These are phyloP conservation scores for Callochromis pleurospilus DNA, from an alignment of 2,113 vertebrate species.

Conservation along the genomic window DNA sequence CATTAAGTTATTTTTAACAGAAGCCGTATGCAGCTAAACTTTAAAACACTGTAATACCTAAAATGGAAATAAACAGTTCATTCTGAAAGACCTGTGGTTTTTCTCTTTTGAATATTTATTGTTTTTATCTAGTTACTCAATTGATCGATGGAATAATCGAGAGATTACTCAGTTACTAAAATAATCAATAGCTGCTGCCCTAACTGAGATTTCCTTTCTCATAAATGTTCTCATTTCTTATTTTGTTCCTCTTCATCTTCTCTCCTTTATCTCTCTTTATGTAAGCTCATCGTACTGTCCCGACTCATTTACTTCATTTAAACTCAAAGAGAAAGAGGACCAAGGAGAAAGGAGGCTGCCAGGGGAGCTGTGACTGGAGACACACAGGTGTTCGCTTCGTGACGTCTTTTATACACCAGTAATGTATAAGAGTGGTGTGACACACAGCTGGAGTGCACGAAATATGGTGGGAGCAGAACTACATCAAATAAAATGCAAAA, in stretches of 20 bases:
- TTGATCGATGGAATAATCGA: neutral
- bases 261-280: neutral
- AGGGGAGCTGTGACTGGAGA: neutral
- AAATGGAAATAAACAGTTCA: neutral
- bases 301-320: neutral
- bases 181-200: neutral
- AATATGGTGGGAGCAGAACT: neutral
- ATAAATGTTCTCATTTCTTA: neutral
- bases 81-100: neutral
- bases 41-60: accelerated
- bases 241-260: neutral
- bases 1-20: neutral
- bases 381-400: accelerated
- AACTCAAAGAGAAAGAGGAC: neutral
- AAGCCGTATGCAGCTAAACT: neutral
- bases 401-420: neutral
- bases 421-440: neutral
- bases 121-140: neutral
- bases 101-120: neutral
- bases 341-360: neutral
- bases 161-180: neutral
- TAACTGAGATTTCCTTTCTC: neutral
- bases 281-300: accelerated
- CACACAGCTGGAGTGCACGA: neutral
- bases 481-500: neutral